phyloP scores from a whole-genome alignment of 2,797 vertebrate species.

The Erpetoichthys calabaricus region DNA sequence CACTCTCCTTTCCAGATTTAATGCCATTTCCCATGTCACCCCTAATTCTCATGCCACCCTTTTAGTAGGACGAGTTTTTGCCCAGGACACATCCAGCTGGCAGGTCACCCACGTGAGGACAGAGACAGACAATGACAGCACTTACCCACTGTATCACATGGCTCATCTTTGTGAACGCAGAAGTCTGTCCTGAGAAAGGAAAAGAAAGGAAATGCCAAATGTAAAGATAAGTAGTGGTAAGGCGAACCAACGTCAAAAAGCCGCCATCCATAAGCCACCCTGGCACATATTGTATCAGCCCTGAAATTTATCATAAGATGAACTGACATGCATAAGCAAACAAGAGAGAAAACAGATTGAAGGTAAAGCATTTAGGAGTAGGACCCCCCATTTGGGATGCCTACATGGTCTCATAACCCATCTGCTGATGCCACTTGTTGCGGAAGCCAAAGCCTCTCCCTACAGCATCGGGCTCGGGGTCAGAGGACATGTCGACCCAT shows the following conservation, averaged over 20 bases:
- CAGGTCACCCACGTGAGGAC: neutral
- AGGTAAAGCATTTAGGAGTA: constrained; percentile 11
- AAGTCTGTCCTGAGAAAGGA: constrained; percentile 81
- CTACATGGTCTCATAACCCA: too few species aligned
- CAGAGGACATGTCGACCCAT: too few species aligned
- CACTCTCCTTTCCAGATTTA: too few species aligned
- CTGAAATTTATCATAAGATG: neutral
- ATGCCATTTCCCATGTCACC: too few species aligned
- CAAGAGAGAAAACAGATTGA: constrained; percentile 8
- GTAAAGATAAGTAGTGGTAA: neutral
- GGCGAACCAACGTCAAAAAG: constrained; percentile 19
- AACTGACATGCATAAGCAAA: constrained; percentile 2
- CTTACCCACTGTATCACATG: constrained; percentile 97
- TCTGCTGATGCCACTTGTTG: too few species aligned
- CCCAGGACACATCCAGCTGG: too few species aligned
- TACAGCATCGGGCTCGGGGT: too few species aligned
- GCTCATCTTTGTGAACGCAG: constrained; percentile 94
- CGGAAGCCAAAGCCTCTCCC: too few species aligned
- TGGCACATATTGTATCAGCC: neutral
- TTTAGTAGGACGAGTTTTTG: too few species aligned
- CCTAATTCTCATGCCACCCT: too few species aligned
- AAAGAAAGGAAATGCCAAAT: constrained; percentile 15
- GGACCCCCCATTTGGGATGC: too few species aligned
- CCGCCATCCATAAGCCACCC: neutral
- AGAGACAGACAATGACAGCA: constrained; percentile 17